A percentile compares a stretch with the other conserved stretches of the same genome.
Conservation (phyloP, 2,113 vertebrate genomes). For the Oenanthe oenanthe region DNA sequence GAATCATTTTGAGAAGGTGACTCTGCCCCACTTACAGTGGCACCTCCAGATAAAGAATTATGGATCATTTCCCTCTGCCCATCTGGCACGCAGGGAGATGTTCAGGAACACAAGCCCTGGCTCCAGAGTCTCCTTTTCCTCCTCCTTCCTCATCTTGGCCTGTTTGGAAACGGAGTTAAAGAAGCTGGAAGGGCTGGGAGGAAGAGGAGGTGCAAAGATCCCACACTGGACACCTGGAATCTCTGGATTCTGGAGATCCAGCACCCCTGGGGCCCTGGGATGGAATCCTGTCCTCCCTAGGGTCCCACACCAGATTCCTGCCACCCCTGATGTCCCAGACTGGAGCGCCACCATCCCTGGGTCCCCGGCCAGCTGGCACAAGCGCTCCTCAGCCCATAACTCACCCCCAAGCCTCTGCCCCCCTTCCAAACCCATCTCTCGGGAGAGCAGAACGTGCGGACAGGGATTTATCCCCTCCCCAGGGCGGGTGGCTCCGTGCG, state of each 20-base stretch:
- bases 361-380: not conserved
- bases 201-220: not conserved
- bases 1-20: not conserved
- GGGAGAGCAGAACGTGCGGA: not conserved
- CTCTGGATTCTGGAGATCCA: not conserved
- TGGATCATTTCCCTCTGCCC: constrained; percentile 71
- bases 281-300: not conserved
- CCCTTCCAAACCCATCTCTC: not conserved
- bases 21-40: not conserved
- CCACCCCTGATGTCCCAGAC: not conserved
- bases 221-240: accelerated
- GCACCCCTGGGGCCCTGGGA: too few species aligned
- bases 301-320: not conserved
- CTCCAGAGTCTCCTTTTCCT: constrained; percentile 33
- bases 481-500: not conserved
- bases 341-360: not conserved
- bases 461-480: constrained; percentile 32
- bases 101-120: constrained; percentile 54
- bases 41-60: constrained; percentile 72
- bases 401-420: accelerated
- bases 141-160: constrained; percentile 47
- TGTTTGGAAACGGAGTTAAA: constrained; percentile 45
- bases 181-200: not conserved
- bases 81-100: constrained; percentile 69
- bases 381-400: not conserved